Conservation (phyloP, 2,113 vertebrate genomes). For the Lagopus leucura region DNA sequence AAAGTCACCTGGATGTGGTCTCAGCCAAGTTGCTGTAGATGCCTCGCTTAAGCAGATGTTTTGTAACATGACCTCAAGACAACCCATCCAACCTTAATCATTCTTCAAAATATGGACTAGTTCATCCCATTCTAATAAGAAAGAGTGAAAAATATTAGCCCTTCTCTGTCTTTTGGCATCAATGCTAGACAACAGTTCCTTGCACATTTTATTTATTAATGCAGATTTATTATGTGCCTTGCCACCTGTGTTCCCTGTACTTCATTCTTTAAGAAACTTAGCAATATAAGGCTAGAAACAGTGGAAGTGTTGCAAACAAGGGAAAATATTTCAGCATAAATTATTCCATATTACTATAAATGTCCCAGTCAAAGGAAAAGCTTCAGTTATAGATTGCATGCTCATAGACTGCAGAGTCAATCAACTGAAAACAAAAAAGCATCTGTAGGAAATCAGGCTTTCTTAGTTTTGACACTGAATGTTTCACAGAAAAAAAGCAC, state of each 20-base stretch:
- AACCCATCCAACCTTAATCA: neutral
- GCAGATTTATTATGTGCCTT: neutral
- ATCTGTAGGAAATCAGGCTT: conserved; percentile 3
- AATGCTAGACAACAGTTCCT: neutral
- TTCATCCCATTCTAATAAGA: neutral
- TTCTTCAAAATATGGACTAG: neutral
- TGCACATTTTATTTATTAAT: neutral
- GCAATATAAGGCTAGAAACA: neutral
- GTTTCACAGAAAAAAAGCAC: conserved; percentile 13
- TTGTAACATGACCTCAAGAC: neutral
- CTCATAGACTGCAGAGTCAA: neutral
- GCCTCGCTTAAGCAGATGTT: neutral
- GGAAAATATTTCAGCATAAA: neutral
- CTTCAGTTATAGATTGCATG: neutral
- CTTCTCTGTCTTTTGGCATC: neutral
- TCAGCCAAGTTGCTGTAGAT: neutral
- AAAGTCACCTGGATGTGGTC: neutral
- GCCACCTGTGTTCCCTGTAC: neutral
- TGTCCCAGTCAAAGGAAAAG: neutral
- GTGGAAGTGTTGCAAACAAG: neutral
- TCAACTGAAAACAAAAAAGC: neutral
- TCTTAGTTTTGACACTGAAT: neutral
- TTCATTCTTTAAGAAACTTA: neutral
- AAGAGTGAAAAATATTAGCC: neutral
- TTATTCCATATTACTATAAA: neutral